A percentile compares a stretch with the other conserved stretches of the same genome.
These are phyloP conservation scores for Eristalis pertinax DNA, from an alignment of 2,888 invertebrate species.

Conservation along the genomic window DNA sequence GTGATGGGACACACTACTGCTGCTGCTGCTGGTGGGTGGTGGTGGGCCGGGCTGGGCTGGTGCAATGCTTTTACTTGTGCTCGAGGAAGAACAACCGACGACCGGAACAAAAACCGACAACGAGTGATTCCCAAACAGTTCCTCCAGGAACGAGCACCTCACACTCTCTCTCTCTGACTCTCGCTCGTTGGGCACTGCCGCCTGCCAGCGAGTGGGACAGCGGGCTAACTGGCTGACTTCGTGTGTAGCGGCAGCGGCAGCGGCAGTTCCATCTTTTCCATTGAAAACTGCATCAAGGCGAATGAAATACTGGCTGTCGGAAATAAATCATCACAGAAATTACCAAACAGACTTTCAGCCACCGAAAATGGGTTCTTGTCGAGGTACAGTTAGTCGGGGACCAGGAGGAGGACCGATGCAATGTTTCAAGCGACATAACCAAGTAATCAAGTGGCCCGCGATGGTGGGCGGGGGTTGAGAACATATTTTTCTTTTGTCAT, in stretches of 20 bases:
- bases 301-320: conserved; percentile 72
- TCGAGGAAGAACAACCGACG: conserved; percentile 59
- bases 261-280: conserved; percentile 64
- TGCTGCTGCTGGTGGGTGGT: conserved; percentile 26
- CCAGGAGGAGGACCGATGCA: conserved; percentile 7
- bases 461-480: not conserved
- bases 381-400: not conserved
- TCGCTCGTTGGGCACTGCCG: not conserved
- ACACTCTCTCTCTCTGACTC: not conserved
- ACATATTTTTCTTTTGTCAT: conserved; percentile 51
- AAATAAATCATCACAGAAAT: conserved; percentile 71
- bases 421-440: conserved; percentile 54
- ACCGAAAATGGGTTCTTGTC: conserved; percentile 60
- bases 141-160: conserved; percentile 35
- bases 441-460: conserved; percentile 49
- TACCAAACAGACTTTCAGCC: conserved; percentile 72
- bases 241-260: too few relatives aligned
- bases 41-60: conserved; percentile 10
- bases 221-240: not conserved
- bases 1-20: conserved; percentile 14
- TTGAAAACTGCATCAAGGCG: conserved; percentile 69
- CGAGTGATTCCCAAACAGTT: conserved; percentile 70
- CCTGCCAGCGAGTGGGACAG: not conserved
- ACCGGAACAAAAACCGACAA: conserved; percentile 73
- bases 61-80: not conserved